These are phyloP conservation scores for Resseliella maxima DNA, from an alignment of 2,888 invertebrate genomes.

Conservation along the genomic window DNA sequence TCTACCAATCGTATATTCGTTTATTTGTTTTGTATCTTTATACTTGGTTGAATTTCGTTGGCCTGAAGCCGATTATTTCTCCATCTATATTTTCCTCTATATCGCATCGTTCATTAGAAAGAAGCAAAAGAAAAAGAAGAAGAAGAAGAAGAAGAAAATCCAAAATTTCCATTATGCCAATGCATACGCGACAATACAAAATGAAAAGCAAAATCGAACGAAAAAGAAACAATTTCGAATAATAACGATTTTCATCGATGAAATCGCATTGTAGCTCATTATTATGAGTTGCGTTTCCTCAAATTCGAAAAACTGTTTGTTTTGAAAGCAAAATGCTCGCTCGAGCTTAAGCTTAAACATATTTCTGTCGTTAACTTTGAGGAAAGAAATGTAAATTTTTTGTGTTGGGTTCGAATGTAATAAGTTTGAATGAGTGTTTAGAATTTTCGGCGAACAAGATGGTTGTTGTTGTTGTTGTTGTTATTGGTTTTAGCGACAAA, in stretches of 20 bases:
- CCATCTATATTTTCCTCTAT: background rate
- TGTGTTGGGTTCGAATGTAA: background rate
- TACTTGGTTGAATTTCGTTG: too few species aligned
- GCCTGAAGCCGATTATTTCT: background rate
- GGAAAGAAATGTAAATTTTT: constrained; percentile 30
- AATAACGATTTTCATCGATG: constrained; percentile 17
- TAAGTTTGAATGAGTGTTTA: background rate
- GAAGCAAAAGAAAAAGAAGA: too few species aligned
- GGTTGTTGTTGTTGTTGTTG: too few species aligned
- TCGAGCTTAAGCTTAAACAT: background rate
- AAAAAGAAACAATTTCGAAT: background rate
- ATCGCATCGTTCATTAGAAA: too few species aligned
- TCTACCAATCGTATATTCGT: background rate
- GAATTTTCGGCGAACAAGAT: background rate
- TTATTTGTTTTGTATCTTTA: background rate
- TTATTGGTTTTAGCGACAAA: background rate
- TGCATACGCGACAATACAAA: background rate
- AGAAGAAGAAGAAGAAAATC: too few species aligned
- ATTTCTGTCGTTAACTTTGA: background rate
- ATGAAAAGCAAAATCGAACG: too few species aligned
- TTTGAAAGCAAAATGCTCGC: background rate
- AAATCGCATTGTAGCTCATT: constrained; percentile 33
- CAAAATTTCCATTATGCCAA: background rate
- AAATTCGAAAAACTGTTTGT: background rate
- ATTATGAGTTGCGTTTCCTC: background rate